Percentiles rank a stretch among this genome's conserved stretches.
Evolutionary conservation across 2,113 vertebrate genomes (phyloP).

Genomic region (Coptodon rendalli): DNA sequence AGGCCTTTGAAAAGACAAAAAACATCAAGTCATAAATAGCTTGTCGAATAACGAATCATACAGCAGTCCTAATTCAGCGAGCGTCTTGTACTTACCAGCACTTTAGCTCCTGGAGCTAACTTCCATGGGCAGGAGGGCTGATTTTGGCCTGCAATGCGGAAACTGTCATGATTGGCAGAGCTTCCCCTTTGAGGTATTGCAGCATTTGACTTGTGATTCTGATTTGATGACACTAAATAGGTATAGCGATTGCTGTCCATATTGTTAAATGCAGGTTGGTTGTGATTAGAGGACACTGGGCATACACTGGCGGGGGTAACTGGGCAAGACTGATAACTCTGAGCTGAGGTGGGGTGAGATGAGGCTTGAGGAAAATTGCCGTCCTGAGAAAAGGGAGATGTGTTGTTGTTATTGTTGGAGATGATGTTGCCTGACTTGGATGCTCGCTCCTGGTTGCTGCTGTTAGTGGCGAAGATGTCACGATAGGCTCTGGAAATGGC

Average conservation of each 20-base stretch:
- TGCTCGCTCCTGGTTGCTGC: conserved; percentile 42
- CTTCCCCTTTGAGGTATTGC: conserved; percentile 16
- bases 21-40: background rate
- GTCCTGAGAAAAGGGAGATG: conserved; percentile 57
- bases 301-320: conserved; percentile 1
- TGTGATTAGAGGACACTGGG: conserved; percentile 46
- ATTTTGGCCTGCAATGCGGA: conserved; percentile 5
- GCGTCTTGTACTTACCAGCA: conserved; percentile 61
- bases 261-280: conserved; percentile 48
- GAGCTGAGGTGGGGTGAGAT: conserved; percentile 12
- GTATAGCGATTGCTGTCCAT: conserved; percentile 56
- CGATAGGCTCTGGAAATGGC: conserved; percentile 72
- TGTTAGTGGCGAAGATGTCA: conserved; percentile 64
- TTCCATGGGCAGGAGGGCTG: conserved; percentile 70
- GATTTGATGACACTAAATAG: conserved; percentile 49
- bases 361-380: conserved; percentile 39
- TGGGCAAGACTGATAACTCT: conserved; percentile 52
- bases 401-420: conserved; percentile 22
- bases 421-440: conserved; percentile 43
- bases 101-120: conserved; percentile 66
- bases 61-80: background rate
- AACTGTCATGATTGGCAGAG: conserved; percentile 33
- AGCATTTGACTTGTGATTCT: conserved; percentile 40
- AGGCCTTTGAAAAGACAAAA: conserved; percentile 60
- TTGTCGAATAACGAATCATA: background rate